Evolutionary conservation across 1,140 invertebrate genomes (phyloP), one percentile per base, ranked within the genome.

Genomic region (Piezodorus guildinii): DNA sequence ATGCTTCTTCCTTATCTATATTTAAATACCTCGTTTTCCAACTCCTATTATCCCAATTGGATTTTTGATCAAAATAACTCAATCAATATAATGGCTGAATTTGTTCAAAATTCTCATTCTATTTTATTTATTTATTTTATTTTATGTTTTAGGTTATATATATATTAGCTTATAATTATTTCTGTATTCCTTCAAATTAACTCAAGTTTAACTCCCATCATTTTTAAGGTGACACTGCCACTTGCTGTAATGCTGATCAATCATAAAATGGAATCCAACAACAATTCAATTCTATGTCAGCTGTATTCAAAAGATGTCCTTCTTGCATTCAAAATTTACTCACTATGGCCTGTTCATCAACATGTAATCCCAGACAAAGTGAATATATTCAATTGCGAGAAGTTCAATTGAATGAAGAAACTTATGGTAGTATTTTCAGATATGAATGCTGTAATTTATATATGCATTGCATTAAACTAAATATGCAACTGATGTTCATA

Each of bases 311-410:
- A 30, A 77, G 91, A 62, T 96, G 93, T 75, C 93, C 92, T 0
- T 83, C 87, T 0, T 96, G 94, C 73, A 80, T 86, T 72, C 76
- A 81, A 51, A 96, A 95, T 76, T 85, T 96, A 71, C 74, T 84
- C 0, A 80, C 84, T 60, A 81, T 91, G 66, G 82, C 93, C 64
- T 96, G 94, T 71, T 81, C 85, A 51, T 79, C 94, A 69, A 89
- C 90, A 0, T 98, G 94, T 73, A 80, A 80, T 16, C 81, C 85
- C 0, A 66, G 81, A 15, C 94, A 97, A 72, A 84, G 82, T 49
- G 73, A 80, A 8, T 97, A 89, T 71, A 72, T 93, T 14, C 77
- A 85, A 63, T 77, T 85, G 23, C 79, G 77, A 0, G 68, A 68
- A 56, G 45, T 62, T 19, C 23, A 30, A 44, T 60, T 45, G 0